Percentiles rank a stretch among this genome's conserved stretches.
Conservation (phyloP, 2,888 invertebrate species). For the Halocaridina rubra region DNA sequence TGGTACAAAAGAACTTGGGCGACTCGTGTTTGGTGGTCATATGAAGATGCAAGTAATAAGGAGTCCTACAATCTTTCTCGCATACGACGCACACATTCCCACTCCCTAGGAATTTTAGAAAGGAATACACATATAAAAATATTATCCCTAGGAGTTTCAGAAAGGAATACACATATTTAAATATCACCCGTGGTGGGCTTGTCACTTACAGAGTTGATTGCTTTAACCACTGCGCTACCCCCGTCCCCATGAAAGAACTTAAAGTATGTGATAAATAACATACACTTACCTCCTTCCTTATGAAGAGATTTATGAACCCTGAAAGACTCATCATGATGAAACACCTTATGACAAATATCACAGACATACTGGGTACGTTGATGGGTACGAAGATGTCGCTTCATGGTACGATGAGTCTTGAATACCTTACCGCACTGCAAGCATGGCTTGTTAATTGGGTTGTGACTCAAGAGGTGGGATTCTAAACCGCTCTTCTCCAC, state of each 20-base stretch:
- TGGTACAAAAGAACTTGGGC: constrained; percentile 15
- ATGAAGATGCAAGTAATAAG: constrained; percentile 43
- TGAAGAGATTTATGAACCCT: constrained; percentile 45
- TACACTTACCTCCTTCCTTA: constrained; percentile 29
- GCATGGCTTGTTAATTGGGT: constrained; percentile 31
- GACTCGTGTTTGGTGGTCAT: constrained; percentile 42
- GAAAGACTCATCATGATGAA: constrained; percentile 44
- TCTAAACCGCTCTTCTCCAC: constrained; percentile 53
- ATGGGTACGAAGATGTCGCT: constrained; percentile 43
- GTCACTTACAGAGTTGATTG: background rate
- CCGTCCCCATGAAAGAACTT: background rate
- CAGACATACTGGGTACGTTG: constrained; percentile 1
- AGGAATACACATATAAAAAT: too few species aligned
- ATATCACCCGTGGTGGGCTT: too few species aligned
- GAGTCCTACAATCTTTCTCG: constrained; percentile 48
- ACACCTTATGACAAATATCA: constrained; percentile 19
- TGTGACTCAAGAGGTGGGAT: constrained; percentile 33
- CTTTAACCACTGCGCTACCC: too few species aligned
- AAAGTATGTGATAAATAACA: background rate
- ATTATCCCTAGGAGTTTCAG: too few species aligned
- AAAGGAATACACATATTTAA: too few species aligned
- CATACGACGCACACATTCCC: constrained; percentile 39
- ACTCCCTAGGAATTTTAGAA: constrained; percentile 25
- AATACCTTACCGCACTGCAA: constrained; percentile 41
- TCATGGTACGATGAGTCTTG: constrained; percentile 47